Conservation (phyloP, 1,140 invertebrate genomes). For the Sesamia nonagrioides region DNA sequence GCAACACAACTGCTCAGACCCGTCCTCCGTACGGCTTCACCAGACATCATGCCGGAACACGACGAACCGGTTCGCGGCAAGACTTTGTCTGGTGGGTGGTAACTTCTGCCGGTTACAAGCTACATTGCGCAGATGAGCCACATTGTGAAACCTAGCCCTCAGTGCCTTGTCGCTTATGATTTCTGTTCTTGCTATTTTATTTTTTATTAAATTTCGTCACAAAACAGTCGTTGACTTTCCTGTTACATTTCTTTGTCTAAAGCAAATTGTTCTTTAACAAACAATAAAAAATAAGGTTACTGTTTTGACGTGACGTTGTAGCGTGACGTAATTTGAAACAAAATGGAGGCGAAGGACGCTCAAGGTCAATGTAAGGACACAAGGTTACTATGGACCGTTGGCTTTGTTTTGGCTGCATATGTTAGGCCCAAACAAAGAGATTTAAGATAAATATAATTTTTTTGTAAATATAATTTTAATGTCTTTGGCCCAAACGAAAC, state of each 20-base stretch:
- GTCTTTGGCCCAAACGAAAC: not conserved
- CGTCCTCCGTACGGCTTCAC: too few species aligned
- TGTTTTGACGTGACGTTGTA: not conserved
- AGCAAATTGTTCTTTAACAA: not conserved
- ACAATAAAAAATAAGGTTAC: not conserved
- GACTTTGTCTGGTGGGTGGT: too few species aligned
- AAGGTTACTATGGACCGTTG: constrained; percentile 2
- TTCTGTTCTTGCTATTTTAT: too few species aligned
- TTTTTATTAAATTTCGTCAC: not conserved
- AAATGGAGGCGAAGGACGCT: constrained; percentile 12
- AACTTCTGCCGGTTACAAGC: too few species aligned
- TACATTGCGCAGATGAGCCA: too few species aligned
- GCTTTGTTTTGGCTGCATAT: not conserved
- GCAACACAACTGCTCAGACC: too few species aligned
- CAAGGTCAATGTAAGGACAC: constrained; percentile 5
- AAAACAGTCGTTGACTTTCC: not conserved
- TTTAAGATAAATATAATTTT: too few species aligned
- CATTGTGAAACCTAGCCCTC: too few species aligned
- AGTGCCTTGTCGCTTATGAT: too few species aligned
- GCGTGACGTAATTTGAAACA: constrained; percentile 12
- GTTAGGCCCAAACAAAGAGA: not conserved
- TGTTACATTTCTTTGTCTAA: constrained; percentile 8
- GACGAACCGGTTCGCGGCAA: too few species aligned
- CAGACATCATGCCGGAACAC: too few species aligned
- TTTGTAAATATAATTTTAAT: too few species aligned